Conservation (phyloP, 2,797 vertebrate species). For the Salmo trutta region DNA sequence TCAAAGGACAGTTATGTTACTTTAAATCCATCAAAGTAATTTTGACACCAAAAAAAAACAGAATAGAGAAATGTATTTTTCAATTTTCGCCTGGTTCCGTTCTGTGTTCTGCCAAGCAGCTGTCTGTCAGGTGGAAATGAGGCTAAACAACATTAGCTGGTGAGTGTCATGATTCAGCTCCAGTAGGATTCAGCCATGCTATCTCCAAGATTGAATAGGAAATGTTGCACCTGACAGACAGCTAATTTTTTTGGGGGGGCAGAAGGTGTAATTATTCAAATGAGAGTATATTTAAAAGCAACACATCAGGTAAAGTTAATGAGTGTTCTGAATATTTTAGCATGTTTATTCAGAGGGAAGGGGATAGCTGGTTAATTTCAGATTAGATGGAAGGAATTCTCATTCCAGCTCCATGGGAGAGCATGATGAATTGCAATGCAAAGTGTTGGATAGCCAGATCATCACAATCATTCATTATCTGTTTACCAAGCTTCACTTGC, state of each 20-base stretch:
- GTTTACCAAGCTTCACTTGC: neutral
- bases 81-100: conserved; percentile 13
- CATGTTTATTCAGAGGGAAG: conserved; percentile 37
- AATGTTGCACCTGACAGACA: conserved; percentile 66
- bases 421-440: conserved; percentile 12
- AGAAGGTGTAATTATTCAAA: conserved; percentile 77
- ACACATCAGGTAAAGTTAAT: conserved; percentile 64
- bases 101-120: conserved; percentile 32
- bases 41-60: conserved; percentile 18
- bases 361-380: conserved; percentile 53
- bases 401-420: conserved; percentile 12
- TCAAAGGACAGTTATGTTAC: too few relatives aligned
- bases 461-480: conserved; percentile 18
- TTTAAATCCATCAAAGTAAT: conserved; percentile 8
- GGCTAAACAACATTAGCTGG: neutral
- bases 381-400: conserved; percentile 52
- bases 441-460: conserved; percentile 16
- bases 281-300: conserved; percentile 73
- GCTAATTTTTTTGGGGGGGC: conserved; percentile 54
- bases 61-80: conserved; percentile 4
- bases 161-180: neutral
- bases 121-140: neutral
- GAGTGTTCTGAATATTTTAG: conserved; percentile 51
- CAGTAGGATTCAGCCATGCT: conserved; percentile 25
- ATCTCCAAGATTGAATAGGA: conserved; percentile 50